Evolutionary conservation across 2,888 invertebrate species (phyloP).

Genomic region (Noctua comes): DNA sequence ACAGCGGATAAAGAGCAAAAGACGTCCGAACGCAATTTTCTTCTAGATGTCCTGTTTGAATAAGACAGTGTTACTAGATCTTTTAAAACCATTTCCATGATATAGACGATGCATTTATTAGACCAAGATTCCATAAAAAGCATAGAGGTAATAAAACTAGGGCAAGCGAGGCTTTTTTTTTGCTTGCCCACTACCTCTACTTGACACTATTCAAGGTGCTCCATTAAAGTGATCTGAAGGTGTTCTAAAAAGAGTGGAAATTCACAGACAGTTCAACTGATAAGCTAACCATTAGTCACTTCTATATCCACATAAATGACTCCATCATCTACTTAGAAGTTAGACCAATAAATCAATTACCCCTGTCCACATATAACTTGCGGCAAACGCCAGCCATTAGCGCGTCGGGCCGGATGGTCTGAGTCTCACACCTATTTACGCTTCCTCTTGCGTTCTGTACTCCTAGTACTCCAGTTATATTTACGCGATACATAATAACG

Average conservation of each 20-base stretch:
- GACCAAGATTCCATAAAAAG: not conserved
- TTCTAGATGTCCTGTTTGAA: not conserved
- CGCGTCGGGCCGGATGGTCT: slow-evolving; percentile 87
- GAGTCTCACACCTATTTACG: slow-evolving; percentile 89
- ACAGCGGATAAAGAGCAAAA: slow-evolving; percentile 52
- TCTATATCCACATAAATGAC: slow-evolving; percentile 31
- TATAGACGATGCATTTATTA: not conserved
- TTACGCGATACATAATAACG: slow-evolving; percentile 57
- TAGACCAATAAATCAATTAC: slow-evolving; percentile 48
- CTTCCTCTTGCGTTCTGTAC: slow-evolving; percentile 85
- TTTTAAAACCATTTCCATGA: not conserved
- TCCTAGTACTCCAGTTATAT: slow-evolving; percentile 78
- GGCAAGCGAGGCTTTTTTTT: not conserved
- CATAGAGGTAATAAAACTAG: not conserved
- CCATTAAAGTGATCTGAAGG: not conserved
- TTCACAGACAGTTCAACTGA: slow-evolving; percentile 7
- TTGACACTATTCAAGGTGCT: not conserved
- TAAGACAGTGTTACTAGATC: not conserved
- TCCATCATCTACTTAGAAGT: slow-evolving; percentile 38
- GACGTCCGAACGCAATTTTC: not conserved
- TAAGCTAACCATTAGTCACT: slow-evolving; percentile 30
- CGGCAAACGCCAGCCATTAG: slow-evolving; percentile 79
- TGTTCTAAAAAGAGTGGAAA: not conserved
- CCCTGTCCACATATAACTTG: slow-evolving; percentile 64
- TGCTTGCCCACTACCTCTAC: no score